These are phyloP conservation scores for Meandrusa payeni DNA, from an alignment of 2,888 invertebrate genomes.

Conservation along the genomic window DNA sequence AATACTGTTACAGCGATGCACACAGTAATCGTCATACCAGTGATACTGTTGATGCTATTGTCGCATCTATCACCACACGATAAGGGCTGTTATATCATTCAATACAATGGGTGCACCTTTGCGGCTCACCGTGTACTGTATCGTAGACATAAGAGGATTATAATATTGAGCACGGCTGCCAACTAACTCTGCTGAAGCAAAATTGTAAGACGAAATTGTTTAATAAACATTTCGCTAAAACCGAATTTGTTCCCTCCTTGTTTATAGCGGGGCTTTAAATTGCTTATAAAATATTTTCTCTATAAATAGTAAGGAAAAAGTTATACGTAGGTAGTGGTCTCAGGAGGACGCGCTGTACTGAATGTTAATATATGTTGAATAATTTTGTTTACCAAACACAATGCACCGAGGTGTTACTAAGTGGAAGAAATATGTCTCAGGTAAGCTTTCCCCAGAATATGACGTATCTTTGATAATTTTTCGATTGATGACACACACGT, in stretches of 20 bases:
- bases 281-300: background rate
- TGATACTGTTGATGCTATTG: background rate
- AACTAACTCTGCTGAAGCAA: constrained; percentile 44
- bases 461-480: too few relatives aligned
- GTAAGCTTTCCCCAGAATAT: too few relatives aligned
- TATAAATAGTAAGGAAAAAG: too few relatives aligned
- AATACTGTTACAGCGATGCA: constrained; percentile 13
- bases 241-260: constrained; percentile 6
- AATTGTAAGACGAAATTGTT: constrained; percentile 47
- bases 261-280: constrained; percentile 4
- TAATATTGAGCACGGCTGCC: constrained; percentile 40
- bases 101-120: background rate
- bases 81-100: background rate
- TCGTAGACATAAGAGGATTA: constrained; percentile 50
- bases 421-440: too few relatives aligned
- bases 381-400: too few relatives aligned
- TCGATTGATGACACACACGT: too few relatives aligned
- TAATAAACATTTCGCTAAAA: constrained; percentile 43
- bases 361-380: too few relatives aligned
- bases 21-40: background rate
- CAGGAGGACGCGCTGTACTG: too few relatives aligned
- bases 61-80: background rate
- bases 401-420: too few relatives aligned
- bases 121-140: constrained; percentile 28
- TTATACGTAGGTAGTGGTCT: too few relatives aligned